Evolutionary conservation across 2,113 vertebrate species (phyloP).

Genomic region (Callorhinus ursinus): DNA sequence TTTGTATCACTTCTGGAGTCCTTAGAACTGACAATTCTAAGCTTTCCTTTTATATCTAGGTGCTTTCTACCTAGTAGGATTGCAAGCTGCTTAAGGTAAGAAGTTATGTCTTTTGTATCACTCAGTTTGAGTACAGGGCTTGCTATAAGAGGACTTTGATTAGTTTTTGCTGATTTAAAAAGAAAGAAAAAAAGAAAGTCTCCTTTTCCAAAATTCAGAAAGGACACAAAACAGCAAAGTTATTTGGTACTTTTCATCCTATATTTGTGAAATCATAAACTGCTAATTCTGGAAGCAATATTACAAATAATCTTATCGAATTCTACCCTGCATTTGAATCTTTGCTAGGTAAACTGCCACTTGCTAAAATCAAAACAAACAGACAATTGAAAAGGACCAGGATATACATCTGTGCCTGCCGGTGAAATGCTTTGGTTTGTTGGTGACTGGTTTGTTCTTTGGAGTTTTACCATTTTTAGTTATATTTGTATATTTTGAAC

Average conservation of each 20-base stretch:
- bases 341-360: neutral
- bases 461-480: neutral
- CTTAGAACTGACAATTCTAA: neutral
- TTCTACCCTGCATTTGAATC: neutral
- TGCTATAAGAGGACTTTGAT: neutral
- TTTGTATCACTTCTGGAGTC: neutral
- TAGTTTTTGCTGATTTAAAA: neutral
- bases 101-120: neutral
- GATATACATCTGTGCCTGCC: neutral
- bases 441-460: neutral
- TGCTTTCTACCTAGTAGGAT: neutral
- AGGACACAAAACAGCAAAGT: neutral
- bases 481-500: slow-evolving; percentile 1
- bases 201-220: slow-evolving; percentile 19
- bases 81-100: neutral
- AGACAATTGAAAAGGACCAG: neutral
- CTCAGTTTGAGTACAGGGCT: neutral
- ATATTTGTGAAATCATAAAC: neutral
- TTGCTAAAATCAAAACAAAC: slow-evolving; percentile 16
- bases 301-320: neutral
- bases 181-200: neutral
- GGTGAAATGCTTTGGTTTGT: neutral
- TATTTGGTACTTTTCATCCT: neutral
- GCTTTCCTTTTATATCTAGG: neutral
- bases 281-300: neutral